Percentiles rank a stretch among this genome's conserved stretches.
phyloP scores from a whole-genome alignment of 2,888 invertebrate genomes.

The Ellobium chinense region DNA sequence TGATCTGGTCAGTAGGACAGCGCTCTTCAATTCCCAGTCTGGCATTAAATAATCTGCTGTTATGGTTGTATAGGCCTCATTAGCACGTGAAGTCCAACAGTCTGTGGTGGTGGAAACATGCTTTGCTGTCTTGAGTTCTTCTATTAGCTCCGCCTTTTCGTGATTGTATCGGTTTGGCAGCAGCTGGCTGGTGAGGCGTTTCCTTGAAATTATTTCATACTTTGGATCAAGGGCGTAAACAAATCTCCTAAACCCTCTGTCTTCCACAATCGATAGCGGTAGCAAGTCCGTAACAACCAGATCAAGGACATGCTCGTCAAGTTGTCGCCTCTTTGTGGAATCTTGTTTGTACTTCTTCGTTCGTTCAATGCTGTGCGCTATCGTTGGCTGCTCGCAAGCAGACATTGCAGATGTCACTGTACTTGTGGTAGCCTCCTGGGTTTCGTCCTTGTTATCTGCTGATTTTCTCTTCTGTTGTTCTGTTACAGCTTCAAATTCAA shows the following conservation, averaged over 20 bases:
- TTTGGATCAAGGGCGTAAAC: neutral
- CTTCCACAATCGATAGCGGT: slow-evolving; percentile 13
- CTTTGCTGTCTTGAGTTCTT: neutral
- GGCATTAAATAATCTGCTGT: slow-evolving; percentile 6
- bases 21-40: neutral
- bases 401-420: no score
- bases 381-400: neutral
- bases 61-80: slow-evolving; percentile 13
- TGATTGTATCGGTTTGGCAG: slow-evolving; percentile 12
- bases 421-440: no score
- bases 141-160: neutral
- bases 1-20: neutral
- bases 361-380: neutral
- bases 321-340: no score
- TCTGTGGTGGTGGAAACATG: slow-evolving; percentile 9
- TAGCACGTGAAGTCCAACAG: slow-evolving; percentile 1
- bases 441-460: no score
- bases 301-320: neutral
- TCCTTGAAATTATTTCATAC: slow-evolving; percentile 1
- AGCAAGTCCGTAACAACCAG: neutral
- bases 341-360: no score
- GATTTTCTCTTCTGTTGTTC: no score
- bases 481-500: neutral
- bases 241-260: neutral
- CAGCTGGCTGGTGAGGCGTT: neutral